phyloP scores from a whole-genome alignment of 1,140 invertebrate genomes.

The Drosophila arawakana region DNA sequence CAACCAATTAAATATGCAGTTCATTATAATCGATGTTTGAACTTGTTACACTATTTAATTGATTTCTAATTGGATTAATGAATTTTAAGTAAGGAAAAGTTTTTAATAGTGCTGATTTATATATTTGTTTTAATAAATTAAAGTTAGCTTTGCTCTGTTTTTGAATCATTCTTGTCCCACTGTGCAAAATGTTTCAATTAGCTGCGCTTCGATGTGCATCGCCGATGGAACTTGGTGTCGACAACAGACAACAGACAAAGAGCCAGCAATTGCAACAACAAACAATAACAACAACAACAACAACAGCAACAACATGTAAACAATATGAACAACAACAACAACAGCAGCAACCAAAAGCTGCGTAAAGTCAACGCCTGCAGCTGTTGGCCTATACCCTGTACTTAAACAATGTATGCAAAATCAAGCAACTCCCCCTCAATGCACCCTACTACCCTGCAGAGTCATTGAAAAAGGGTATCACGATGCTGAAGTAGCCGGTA shows the following conservation, averaged over 20 bases:
- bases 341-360: background rate
- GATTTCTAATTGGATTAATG: too few species aligned
- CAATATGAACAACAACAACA: background rate
- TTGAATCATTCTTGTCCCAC: slow-evolving; percentile 29
- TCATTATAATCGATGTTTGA: background rate
- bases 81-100: too few species aligned
- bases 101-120: background rate
- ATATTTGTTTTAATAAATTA: background rate
- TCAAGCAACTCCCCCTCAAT: slow-evolving; percentile 11
- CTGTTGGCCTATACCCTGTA: slow-evolving; percentile 64
- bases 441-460: background rate
- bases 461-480: slow-evolving; percentile 26
- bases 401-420: slow-evolving; percentile 81
- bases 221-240: slow-evolving; percentile 71
- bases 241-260: slow-evolving; percentile 48
- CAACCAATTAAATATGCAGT: background rate
- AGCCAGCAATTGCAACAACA: slow-evolving; percentile 8
- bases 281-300: background rate
- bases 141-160: background rate
- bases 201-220: slow-evolving; percentile 80
- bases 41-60: too few species aligned
- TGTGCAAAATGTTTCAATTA: slow-evolving; percentile 76
- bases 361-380: slow-evolving; percentile 29
- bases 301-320: background rate
- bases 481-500: slow-evolving; percentile 27